These are phyloP conservation scores for Xestoiulus laeticollis DNA, from an alignment of 2,888 invertebrate species.

Conservation along the genomic window DNA sequence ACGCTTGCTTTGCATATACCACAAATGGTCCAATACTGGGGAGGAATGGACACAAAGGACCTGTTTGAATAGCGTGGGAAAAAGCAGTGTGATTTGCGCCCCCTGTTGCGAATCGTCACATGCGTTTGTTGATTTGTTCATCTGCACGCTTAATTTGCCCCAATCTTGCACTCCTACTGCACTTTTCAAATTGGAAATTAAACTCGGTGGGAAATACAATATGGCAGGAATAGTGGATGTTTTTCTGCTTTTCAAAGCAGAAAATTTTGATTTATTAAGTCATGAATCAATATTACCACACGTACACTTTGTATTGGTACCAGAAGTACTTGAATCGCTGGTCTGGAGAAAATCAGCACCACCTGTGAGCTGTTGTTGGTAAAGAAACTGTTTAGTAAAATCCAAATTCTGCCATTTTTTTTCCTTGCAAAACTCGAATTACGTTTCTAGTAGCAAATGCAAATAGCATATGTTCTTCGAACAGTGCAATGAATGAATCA, in stretches of 20 bases:
- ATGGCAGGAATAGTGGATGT: neutral
- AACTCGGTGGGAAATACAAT: slow-evolving; percentile 1
- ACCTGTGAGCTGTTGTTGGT: no score
- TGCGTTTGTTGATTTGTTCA: slow-evolving; percentile 23
- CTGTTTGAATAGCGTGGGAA: slow-evolving; percentile 14
- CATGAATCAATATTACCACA: neutral
- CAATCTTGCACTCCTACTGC: neutral
- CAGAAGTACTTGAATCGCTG: no score
- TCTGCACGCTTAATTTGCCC: slow-evolving; percentile 28
- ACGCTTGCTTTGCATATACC: neutral
- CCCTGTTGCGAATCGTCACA: neutral
- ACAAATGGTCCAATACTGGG: neutral
- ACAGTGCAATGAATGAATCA: no score
- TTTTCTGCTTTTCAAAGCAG: neutral
- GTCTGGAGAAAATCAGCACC: no score
- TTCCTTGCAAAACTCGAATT: no score
- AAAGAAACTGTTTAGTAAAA: no score
- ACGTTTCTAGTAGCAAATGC: no score
- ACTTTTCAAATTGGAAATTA: neutral
- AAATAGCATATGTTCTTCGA: no score
- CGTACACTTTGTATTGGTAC: neutral
- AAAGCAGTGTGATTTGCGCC: neutral
- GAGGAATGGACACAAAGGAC: neutral
- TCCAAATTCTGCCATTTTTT: no score
- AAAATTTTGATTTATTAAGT: neutral